Percentiles rank a stretch among this genome's conserved stretches.
Evolutionary conservation across 2,888 invertebrate genomes (phyloP).

Genomic region (Cryptosula pallasiana): DNA sequence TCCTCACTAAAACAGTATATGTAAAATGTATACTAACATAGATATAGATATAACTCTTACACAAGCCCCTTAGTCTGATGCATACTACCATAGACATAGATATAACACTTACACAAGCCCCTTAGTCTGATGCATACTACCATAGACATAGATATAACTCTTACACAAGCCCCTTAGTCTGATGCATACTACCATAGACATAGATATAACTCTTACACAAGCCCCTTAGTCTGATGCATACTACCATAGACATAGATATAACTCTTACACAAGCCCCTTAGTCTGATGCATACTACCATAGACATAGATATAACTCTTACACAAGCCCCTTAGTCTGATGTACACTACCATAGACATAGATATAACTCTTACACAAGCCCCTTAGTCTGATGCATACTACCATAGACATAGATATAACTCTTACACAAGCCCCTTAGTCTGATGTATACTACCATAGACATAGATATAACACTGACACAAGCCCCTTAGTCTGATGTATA

Average conservation of each 20-base stretch:
- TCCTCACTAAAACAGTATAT: too few relatives aligned
- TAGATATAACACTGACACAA: conserved; percentile 58
- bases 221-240: conserved; percentile 91
- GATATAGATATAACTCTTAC: neutral
- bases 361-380: conserved; percentile 64
- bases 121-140: neutral
- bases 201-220: conserved; percentile 58
- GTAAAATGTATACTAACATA: neutral
- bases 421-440: conserved; percentile 79
- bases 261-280: conserved; percentile 70
- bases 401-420: conserved; percentile 30
- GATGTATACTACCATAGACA: conserved; percentile 83
- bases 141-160: too few relatives aligned
- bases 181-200: too few relatives aligned
- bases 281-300: conserved; percentile 96
- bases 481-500: conserved; percentile 91
- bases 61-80: neutral
- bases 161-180: neutral
- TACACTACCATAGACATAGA: conserved; percentile 66
- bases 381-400: conserved; percentile 94
- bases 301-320: conserved; percentile 35
- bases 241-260: conserved; percentile 57
- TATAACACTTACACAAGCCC: neutral
- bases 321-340: conserved; percentile 90
- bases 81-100: too few relatives aligned